Base-by-base conservation (phyloP, 2,113 vertebrate genomes). In the Pygoscelis adeliae region DNA sequence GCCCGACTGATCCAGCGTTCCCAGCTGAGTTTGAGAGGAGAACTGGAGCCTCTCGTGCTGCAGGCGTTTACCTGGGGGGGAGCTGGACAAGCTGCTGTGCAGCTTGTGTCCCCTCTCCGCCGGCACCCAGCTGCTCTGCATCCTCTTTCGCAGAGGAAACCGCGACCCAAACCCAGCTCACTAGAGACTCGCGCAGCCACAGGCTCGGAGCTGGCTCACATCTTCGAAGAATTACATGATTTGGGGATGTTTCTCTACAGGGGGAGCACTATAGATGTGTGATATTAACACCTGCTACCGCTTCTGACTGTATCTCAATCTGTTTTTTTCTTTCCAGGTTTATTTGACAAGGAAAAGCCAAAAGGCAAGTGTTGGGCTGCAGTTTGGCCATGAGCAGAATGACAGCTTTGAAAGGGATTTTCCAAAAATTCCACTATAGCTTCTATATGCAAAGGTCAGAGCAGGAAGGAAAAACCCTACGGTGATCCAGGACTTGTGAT, bases 141-240 rank as follows among this genome's bases (percentile, higher is more conserved):
- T 53, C 69, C 58, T 46, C 20, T 15, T 32, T 32, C 4, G 2
- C 83, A 42, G 52, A 29, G 84, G 65, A 92, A 94, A 58, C 42
- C 85, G 6, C 70, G 67, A 5, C 61, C 70, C 72, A 36, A 22
- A 4, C 1, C 22, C 19, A 0, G 47, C 36, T 10, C 8, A 3
- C 20, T 5, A 2, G 0, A 56, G 71, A 21, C 44, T 50, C 1
- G 0, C 2, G 6, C 0, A 3, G 47, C 38, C 66, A 6, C 87
- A 40, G 84, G 0, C 76, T 15, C 49, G 0, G 29, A 50, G 47
- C 61, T 15, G 59, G 26, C 2, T 27, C 16, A 4, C 19, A 10
- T 7, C 62, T 44, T 25, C 5, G 7, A 49, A 36, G 21, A 13
- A 6, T 6, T 3, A 1, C 18, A 2, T 32, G 3, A 1, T 2